Evolutionary conservation across 2,888 invertebrate genomes (phyloP).

Genomic region (Cybosia mesomella): DNA sequence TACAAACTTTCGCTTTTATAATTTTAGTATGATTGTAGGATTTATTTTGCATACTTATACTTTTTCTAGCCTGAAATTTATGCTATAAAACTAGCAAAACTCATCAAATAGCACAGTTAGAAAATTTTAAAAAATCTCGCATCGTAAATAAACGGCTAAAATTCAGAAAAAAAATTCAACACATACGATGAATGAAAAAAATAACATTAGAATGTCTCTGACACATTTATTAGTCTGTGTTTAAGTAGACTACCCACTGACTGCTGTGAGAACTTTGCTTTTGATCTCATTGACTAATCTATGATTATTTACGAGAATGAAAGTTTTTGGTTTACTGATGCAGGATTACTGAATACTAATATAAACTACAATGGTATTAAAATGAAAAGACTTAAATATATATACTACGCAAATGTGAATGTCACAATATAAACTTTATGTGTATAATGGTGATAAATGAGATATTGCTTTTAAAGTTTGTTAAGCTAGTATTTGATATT

Average conservation of each 20-base stretch:
- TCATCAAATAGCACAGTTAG: too few relatives aligned
- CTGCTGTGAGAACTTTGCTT: conserved; percentile 60
- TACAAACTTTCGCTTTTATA: too few relatives aligned
- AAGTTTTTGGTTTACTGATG: conserved; percentile 56
- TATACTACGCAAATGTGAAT: conserved; percentile 15
- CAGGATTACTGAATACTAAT: conserved; percentile 33
- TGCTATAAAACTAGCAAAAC: too few relatives aligned
- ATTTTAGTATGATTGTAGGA: too few relatives aligned
- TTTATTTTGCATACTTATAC: too few relatives aligned
- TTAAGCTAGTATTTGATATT: background rate
- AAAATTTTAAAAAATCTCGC: too few relatives aligned
- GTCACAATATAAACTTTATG: background rate
- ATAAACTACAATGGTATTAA: conserved; percentile 22
- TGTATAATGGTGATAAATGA: background rate
- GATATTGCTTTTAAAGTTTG: background rate
- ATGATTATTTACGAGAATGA: conserved; percentile 67
- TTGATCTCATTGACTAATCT: conserved; percentile 67
- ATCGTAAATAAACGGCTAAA: too few relatives aligned
- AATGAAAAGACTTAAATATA: conserved; percentile 29
- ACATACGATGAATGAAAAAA: background rate
- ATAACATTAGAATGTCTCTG: conserved; percentile 21
- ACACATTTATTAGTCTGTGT: conserved; percentile 46
- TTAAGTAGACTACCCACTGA: conserved; percentile 62
- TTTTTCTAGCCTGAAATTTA: too few relatives aligned
- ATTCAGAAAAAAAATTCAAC: too few relatives aligned